Evolutionary conservation across 2,888 invertebrate genomes (phyloP).

Genomic region (Andrena camellia): DNA sequence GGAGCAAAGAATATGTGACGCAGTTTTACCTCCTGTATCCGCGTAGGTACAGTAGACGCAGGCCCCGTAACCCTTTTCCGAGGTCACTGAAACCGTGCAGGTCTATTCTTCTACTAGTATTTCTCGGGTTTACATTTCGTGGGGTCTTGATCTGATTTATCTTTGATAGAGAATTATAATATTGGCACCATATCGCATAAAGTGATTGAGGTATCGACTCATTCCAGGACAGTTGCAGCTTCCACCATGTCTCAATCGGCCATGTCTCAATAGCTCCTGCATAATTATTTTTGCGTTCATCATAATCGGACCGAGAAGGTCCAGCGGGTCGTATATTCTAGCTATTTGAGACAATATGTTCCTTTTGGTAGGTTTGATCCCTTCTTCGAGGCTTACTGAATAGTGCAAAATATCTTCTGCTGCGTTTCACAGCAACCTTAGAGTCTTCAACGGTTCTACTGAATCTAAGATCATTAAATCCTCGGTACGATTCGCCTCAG

Average conservation of each 20-base stretch:
- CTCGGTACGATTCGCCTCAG: background rate
- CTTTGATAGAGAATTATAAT: background rate
- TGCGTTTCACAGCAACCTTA: background rate
- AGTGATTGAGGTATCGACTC: background rate
- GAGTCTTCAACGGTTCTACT: background rate
- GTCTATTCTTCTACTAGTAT: conserved; percentile 8
- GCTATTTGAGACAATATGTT: background rate
- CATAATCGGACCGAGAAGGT: background rate
- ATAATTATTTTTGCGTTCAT: background rate
- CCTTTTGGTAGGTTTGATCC: background rate
- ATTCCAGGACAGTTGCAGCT: background rate
- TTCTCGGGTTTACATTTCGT: background rate
- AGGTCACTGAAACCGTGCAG: conserved; percentile 69
- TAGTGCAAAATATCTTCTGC: background rate
- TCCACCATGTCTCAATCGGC: no score
- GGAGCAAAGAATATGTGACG: conserved; percentile 46
- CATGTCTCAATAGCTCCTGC: no score
- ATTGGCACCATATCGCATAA: background rate
- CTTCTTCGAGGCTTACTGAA: background rate
- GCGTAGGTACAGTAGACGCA: conserved; percentile 59
- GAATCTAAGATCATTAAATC: background rate
- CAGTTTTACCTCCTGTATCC: background rate
- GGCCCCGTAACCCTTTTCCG: conserved; percentile 67
- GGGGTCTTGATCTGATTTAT: conserved; percentile 17
- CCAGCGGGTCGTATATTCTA: conserved; percentile 8